Evolutionary conservation across 2,797 vertebrate species (phyloP), one percentile per base, ranked within the genome.

Genomic region (Rousettus madagascariensis): DNA sequence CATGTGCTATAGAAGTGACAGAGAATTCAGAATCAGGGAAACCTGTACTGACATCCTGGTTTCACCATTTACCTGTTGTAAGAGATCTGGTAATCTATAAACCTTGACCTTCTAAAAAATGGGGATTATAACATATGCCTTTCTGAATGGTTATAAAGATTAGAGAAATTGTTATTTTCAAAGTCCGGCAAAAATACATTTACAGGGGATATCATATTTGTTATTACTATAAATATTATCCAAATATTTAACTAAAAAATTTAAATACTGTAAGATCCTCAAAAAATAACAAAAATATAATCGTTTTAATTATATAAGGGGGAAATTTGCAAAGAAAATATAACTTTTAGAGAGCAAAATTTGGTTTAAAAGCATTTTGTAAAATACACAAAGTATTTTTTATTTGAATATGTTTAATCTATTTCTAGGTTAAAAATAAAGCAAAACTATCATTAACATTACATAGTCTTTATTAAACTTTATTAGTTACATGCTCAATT

Each of bases 391-490:
- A 30, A 57, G 0, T 49, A 19, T 24, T 30, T 78, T 59, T 63
- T 24, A 69, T 77, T 17, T 20, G n/a, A 3, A 13, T 41, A 30
- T 74, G 59, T 51, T 86, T 90, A 61, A n/a, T 0, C 63, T 86
- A 41, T 33, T 80, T 93, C 28, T 79, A 83, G 28, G 46, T 82
- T 77, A 17, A 86, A 85, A 90, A 82, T 80, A 69, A 95, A 46
- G 46, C 11, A 75, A 55, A 92, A 26, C 41, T 46, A 43, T 85
- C 24, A 84, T 1, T 66, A 53, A 36, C 6, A 41, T 51, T 43
- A 30, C 24, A 20, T 24, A 68, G 53, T 38, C 3, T 89, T 72
- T 80, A 86, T 53, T 69, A 72, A 30, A 63, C 19, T 71, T 65
- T 38, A 57, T 68, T 57, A 53, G 61, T 30, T 72, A 41, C 24